These are phyloP conservation scores for Cheirogaleus major DNA, from an alignment of 2,797 vertebrate species.

Conservation along the genomic window DNA sequence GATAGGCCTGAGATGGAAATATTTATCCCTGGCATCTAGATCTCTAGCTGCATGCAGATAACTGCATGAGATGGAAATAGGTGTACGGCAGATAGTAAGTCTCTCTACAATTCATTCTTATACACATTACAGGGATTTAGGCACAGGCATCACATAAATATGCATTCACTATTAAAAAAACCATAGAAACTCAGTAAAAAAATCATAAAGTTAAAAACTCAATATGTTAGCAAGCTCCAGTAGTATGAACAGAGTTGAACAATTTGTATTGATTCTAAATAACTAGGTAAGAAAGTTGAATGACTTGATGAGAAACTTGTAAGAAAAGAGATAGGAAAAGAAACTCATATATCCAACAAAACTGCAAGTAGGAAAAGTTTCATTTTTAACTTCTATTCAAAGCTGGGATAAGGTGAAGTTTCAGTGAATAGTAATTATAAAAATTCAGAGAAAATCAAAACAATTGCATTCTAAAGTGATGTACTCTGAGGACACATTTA, in stretches of 20 bases:
- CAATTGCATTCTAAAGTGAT: not conserved
- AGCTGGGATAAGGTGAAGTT: not conserved
- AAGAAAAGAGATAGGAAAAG: not conserved
- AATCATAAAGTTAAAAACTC: not conserved
- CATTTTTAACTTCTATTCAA: not conserved
- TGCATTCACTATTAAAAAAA: not conserved
- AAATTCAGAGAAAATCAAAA: not conserved
- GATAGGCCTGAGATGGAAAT: not conserved
- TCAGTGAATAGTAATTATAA: not conserved
- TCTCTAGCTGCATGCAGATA: no score
- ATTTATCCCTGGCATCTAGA: not conserved
- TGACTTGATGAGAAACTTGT: not conserved
- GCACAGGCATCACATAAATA: not conserved
- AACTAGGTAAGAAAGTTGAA: constrained; percentile 2
- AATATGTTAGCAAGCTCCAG: not conserved
- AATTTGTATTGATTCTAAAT: constrained; percentile 34
- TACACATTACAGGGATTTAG: not conserved
- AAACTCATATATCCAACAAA: not conserved
- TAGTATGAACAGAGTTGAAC: not conserved
- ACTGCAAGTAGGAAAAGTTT: not conserved
- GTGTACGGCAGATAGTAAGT: not conserved
- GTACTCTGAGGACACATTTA: not conserved
- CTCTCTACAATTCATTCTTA: not conserved
- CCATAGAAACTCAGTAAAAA: not conserved
- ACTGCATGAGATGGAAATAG: not conserved